phyloP scores from a whole-genome alignment of 1,140 invertebrate species.

The Tetramorium parvispinum region DNA sequence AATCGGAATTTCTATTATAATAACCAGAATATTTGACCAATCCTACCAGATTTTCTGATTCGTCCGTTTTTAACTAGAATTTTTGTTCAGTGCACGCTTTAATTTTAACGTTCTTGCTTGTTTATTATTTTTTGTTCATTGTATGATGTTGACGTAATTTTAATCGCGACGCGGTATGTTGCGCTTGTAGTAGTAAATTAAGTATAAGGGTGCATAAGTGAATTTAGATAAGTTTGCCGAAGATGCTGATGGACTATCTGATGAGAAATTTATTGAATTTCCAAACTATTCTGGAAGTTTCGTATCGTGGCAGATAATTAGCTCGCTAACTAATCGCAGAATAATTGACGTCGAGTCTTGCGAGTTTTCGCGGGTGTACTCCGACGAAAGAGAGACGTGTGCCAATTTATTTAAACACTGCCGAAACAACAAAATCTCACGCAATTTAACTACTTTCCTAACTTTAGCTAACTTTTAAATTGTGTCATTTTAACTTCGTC shows the following conservation, averaged over 20 bases:
- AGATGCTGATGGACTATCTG: neutral
- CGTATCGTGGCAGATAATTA: neutral
- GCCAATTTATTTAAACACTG: neutral
- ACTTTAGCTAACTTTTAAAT: neutral
- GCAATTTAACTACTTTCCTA: neutral
- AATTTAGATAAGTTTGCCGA: neutral
- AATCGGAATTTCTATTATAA: too few relatives aligned
- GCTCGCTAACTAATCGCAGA: neutral
- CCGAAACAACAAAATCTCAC: neutral
- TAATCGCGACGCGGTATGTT: neutral
- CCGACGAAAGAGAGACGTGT: too few relatives aligned
- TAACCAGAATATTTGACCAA: too few relatives aligned
- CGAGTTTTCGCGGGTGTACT: neutral
- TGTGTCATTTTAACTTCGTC: neutral
- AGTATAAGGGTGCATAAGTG: neutral
- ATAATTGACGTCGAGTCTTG: neutral
- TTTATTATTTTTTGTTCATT: neutral
- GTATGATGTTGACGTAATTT: neutral
- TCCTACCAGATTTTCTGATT: too few relatives aligned
- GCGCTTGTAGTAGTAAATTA: too few relatives aligned
- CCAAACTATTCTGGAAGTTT: constrained; percentile 19
- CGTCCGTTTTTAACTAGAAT: too few relatives aligned
- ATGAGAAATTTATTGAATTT: constrained; percentile 27
- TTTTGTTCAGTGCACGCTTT: too few relatives aligned
- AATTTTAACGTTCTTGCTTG: neutral